Evolutionary conservation across 2,113 vertebrate genomes (phyloP), one percentile per base, ranked within the genome.

Genomic region (Gasterosteus aculeatus): DNA sequence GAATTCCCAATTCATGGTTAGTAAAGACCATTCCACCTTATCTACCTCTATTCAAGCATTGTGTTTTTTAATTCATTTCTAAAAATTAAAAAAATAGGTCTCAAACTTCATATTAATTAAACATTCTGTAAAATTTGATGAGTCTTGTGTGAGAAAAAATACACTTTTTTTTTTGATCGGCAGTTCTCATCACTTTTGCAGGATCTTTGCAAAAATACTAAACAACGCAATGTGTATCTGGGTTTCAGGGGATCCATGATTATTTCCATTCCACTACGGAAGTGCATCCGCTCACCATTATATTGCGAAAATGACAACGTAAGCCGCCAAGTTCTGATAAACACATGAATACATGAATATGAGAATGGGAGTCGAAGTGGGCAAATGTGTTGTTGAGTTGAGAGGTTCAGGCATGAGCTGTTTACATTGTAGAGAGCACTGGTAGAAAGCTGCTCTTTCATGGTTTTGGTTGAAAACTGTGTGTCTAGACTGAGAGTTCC

Each of bases 341-440:
- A 92, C 87, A 91, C 89, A 89, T 91, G 90, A 91, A 91, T 92
- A 89, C 82, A 92, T 92, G 89, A 92, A 92, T 92, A 90, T 83
- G 61, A 89, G 92, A 90, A 82, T 68, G 81, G 74, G 72, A 82
- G 72, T 69, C 42, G 60, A 56, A 47, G 75, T 35, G 57, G 82
- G 78, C 72, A 84, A 87, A 87, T 87, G 86, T 87, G 86, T 80
- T 81, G 91, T 87, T 85, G 85, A 90, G 89, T 90, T 71, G 77
- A 89, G 81, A 80, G 88, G 77, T 81, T 85, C 79, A 77, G 79
- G 75, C 80, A 71, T 35, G 69, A 82, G 77, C 81, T 89, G 89
- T 92, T 92, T 91, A 85, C 84, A 85, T 29, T 86, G 83, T 64
- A 44, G 70, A 85, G 82, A 76, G 75, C 49, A 81, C 76, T 59